Evolutionary conservation across 64 coral and sea anemone species (phyloP), one percentile per base, ranked within the genome.

Genomic region (Pachyseris speciosa): DNA sequence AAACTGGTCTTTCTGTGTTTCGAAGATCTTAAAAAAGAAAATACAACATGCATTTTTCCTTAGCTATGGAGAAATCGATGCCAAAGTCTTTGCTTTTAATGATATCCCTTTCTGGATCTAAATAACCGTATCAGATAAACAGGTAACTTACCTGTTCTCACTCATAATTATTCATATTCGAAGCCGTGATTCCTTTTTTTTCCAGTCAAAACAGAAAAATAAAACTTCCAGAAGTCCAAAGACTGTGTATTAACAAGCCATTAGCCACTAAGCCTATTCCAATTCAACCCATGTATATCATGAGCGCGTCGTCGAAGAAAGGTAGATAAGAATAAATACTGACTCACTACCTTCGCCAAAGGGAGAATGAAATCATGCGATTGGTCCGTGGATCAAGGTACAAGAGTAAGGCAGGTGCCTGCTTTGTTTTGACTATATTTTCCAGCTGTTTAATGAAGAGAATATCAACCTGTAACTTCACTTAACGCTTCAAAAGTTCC

Each of bases 81-180:
- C 9, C 24, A 15, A 40, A 42, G 16, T 28, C 0, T 29, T 12
- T 19, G 15, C 17, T 0, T 69, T 69, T 36, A 36, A 9, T 69
- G 12, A 77, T 52, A 44, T 61, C 20, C 3, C 33, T 15, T 79
- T 31, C 7, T 4, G 16, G 11, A 20, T 39, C 31, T 61, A 58
- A 80, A 55, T 22, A 39, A 19, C 51, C 10, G 34, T 50, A 48
- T 57, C 36, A 81, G 48, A 22, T 22, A 81, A 81, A 34, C 77
- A 81, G 37, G 55, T 81, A 61, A 63, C 77, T n/a, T 81, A 81
- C 77, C 77, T 81, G 77, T 81, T 61, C 77, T 55, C 15, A 81
- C 11, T 81, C 77, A 81, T 81, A 61, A 81, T 81, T 81, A 81
- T 81, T 81, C 77, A 81, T 81, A 34, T 81, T 41, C 4, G 77